phyloP scores from a whole-genome alignment of 2,797 vertebrate genomes.

The Brachyrhaphis roseni region DNA sequence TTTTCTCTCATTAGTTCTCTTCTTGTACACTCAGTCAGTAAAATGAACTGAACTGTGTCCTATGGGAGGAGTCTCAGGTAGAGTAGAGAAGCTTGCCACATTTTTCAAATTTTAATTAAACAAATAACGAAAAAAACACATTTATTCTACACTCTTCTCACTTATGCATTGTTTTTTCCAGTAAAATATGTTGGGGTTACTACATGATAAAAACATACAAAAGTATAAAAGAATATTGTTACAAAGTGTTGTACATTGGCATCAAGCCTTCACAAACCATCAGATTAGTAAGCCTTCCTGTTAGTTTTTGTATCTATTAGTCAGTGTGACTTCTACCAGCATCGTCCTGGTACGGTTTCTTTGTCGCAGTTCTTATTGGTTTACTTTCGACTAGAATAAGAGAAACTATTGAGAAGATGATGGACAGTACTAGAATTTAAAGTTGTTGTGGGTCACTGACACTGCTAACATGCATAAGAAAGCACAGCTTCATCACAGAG shows the following conservation, averaged over 20 bases:
- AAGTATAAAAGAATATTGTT: not conserved
- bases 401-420: slow-evolving; percentile 16
- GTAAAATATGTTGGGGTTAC: not conserved
- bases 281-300: slow-evolving; percentile 47
- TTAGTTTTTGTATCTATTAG: slow-evolving; percentile 39
- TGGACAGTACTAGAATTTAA: slow-evolving; percentile 25
- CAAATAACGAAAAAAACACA: not conserved
- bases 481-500: slow-evolving; percentile 48
- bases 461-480: slow-evolving; percentile 21
- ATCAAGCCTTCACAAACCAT: slow-evolving; percentile 25
- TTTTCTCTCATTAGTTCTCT: not conserved
- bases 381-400: slow-evolving; percentile 19
- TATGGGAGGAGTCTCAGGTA: not conserved
- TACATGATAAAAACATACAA: not conserved
- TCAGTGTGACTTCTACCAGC: slow-evolving; percentile 27
- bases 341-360: slow-evolving; percentile 19
- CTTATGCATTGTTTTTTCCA: not conserved
- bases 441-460: slow-evolving; percentile 32
- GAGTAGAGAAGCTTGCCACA: not conserved
- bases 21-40: not conserved
- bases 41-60: not conserved
- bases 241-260: slow-evolving; percentile 3
- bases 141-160: not conserved
- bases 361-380: slow-evolving; percentile 21
- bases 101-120: not conserved